Conservation (phyloP, 2,113 vertebrate species). For the Bucco capensis region DNA sequence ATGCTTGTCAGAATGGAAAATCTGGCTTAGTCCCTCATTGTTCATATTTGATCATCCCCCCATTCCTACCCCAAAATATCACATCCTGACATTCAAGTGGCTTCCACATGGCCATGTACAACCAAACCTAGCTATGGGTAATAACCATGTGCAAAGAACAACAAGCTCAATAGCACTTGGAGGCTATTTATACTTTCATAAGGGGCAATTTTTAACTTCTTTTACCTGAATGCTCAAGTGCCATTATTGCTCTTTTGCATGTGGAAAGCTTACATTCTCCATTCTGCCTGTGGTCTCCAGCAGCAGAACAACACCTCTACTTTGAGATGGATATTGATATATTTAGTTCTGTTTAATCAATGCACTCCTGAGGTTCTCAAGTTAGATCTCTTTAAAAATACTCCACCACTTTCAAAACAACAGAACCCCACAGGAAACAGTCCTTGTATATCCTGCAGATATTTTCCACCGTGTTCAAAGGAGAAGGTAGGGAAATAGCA, state of each 20-base stretch:
- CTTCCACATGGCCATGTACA: background rate
- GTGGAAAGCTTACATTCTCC: background rate
- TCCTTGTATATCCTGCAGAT: background rate
- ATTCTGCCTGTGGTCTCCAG: background rate
- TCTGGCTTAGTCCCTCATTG: background rate
- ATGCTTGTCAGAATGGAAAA: background rate
- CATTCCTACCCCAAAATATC: background rate
- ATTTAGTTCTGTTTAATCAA: slow-evolving; percentile 12
- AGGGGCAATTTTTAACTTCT: background rate
- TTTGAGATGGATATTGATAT: background rate
- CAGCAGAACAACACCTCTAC: background rate
- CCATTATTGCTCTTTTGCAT: background rate
- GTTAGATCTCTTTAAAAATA: slow-evolving; percentile 9
- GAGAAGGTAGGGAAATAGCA: background rate
- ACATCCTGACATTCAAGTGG: background rate
- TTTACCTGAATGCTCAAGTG: background rate
- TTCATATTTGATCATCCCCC: background rate
- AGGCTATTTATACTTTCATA: background rate
- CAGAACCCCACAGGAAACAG: background rate
- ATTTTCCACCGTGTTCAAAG: background rate
- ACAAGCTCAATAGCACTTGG: background rate
- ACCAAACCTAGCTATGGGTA: background rate
- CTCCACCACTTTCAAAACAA: background rate
- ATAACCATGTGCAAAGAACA: background rate
- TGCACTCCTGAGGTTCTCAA: background rate